These are phyloP conservation scores for Yoshiicerus persimilis DNA, from an alignment of 1,140 invertebrate species.

Conservation along the genomic window DNA sequence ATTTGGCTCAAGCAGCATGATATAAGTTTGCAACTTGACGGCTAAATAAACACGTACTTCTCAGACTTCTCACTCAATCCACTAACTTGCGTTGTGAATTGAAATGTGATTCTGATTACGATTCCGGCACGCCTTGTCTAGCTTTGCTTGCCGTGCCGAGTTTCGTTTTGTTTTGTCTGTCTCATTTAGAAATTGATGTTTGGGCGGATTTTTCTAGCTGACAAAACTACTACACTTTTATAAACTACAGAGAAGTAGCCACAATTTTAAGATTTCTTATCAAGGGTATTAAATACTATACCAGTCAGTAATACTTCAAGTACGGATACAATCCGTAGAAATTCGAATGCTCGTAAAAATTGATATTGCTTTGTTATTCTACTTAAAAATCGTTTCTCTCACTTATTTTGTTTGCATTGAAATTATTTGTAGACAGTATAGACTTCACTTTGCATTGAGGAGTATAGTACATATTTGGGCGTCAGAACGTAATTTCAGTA, in stretches of 20 bases:
- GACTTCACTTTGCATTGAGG: too few species aligned
- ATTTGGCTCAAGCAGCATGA: not conserved
- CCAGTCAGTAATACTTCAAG: too few species aligned
- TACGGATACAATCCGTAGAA: too few species aligned
- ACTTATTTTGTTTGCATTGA: too few species aligned
- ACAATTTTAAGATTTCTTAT: not conserved
- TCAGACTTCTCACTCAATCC: not conserved
- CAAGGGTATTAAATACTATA: not conserved
- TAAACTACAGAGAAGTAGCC: not conserved
- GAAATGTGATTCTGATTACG: not conserved
- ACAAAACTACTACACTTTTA: not conserved
- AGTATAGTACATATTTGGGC: not conserved
- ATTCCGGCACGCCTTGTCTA: constrained; percentile 26
- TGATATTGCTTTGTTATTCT: too few species aligned
- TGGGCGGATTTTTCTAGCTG: not conserved
- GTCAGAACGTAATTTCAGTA: not conserved
- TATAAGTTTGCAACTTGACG: not conserved
- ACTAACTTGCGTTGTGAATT: not conserved
- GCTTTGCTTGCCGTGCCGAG: not conserved
- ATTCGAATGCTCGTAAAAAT: too few species aligned
- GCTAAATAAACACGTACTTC: not conserved
- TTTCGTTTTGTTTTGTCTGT: not conserved
- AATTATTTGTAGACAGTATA: too few species aligned
- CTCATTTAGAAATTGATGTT: constrained; percentile 2
- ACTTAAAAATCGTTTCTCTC: too few species aligned